Evolutionary conservation across 1,140 invertebrate species (phyloP).

Genomic region (Oscheius sp.): DNA sequence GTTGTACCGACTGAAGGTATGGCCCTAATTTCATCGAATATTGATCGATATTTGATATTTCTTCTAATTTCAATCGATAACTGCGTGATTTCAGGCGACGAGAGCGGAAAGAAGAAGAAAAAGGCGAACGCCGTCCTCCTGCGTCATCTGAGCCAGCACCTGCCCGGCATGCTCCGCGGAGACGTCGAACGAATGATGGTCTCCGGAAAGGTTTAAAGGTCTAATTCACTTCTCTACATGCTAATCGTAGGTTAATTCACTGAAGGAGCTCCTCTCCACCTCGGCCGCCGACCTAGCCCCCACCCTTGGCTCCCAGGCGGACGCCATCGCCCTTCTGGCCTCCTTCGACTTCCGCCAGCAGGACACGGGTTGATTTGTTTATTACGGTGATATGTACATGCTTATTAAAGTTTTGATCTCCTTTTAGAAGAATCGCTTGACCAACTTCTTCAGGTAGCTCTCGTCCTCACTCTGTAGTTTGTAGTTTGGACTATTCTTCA

Average conservation of each 20-base stretch:
- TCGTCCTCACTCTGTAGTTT: not conserved
- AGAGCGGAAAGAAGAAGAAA: not conserved
- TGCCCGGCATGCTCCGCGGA: slow-evolving; percentile 3
- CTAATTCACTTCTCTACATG: not conserved
- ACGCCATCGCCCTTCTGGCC: not conserved
- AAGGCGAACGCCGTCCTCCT: not conserved
- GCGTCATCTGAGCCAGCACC: not conserved
- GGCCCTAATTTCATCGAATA: not conserved
- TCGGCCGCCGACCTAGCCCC: not conserved
- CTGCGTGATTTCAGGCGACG: not conserved
- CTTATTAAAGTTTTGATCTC: not conserved
- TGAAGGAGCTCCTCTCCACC: slow-evolving; percentile 4
- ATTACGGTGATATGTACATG: not conserved
- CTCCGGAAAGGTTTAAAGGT: slow-evolving; percentile 8
- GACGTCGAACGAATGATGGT: slow-evolving; percentile 12
- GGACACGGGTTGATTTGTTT: not conserved
- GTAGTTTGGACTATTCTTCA: not conserved
- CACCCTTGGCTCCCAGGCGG: not conserved
- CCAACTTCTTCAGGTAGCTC: not conserved
- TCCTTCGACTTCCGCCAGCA: not conserved
- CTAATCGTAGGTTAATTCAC: not conserved
- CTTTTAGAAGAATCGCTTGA: not conserved
- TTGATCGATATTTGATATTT: not conserved
- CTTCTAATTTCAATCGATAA: not conserved
- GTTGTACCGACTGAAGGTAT: not conserved